Evolutionary conservation across 2,113 vertebrate genomes (phyloP).

Genomic region (Gallinago media): DNA sequence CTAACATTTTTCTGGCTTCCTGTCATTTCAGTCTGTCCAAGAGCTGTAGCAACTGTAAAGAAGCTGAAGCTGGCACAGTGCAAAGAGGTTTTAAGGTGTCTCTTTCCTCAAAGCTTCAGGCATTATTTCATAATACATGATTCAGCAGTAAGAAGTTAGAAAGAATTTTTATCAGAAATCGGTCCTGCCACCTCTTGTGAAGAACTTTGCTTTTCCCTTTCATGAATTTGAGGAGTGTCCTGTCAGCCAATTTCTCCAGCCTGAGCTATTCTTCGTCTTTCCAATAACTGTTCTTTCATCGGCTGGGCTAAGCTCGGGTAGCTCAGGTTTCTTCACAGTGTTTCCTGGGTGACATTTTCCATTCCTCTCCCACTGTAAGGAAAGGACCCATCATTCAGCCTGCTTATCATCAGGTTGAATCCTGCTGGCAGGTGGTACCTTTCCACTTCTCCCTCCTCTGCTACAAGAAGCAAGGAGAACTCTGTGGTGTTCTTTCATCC

Average conservation of each 20-base stretch:
- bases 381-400: neutral
- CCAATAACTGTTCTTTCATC: neutral
- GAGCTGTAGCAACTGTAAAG: conserved; percentile 23
- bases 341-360: neutral
- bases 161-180: neutral
- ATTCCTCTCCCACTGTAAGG: neutral
- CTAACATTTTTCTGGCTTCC: conserved; percentile 35
- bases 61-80: conserved; percentile 8
- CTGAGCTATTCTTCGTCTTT: neutral
- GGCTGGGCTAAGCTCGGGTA: neutral
- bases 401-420: neutral
- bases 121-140: conserved; percentile 1
- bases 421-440: neutral
- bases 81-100: neutral
- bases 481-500: neutral
- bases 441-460: neutral
- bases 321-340: neutral
- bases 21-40: conserved; percentile 25
- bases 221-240: neutral
- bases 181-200: neutral
- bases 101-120: conserved; percentile 5
- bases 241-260: neutral
- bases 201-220: neutral
- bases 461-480: neutral
- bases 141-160: neutral